Evolutionary conservation across 2,113 vertebrate species (phyloP), one percentile per base, ranked within the genome.

Genomic region (Syrmaticus mikado): DNA sequence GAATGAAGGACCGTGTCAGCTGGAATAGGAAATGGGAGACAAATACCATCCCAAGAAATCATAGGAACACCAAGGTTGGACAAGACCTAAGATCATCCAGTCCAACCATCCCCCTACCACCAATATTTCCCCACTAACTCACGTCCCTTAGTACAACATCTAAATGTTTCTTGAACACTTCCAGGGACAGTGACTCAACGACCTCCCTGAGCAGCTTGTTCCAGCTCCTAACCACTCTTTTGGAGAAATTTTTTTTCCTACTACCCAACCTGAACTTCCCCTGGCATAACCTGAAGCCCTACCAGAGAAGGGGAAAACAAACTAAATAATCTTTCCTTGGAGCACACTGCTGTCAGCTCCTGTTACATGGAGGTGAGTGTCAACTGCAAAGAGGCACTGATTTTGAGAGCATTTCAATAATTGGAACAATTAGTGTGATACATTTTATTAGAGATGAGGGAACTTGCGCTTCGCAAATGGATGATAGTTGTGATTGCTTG

Each of bases 351-450:
- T 77, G 46, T 43, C 70, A 84, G 34, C 43, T 76, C 30, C 27
- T 48, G 38, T 12, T 36, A 43, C 1, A 0, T 19, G 34, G 52
- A 24, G 8, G n/a, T 61, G 36, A 5, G 6, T 18, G 28, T 34
- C 84, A 89, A 65, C 40, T n/a, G 62, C 74, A 66, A 87, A 67
- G 87, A 89, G 22, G 45, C 30, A 36, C 30, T 86, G 70, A 65
- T 53, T 89, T 79, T 22, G 79, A 76, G 41, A 87, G 58, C 22
- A 2, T 57, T 66, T 52, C 20, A 36, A 50, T 52, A 68, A 17
- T 18, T 32, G 45, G 71, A 68, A 58, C 76, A 64, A 73, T 71
- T 77, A 75, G 79, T 80, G n/a, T 53, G 82, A 79, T 61, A 50
- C 50, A 3, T 87, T 90, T 90, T 85, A 41, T 0, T 43, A 43